Percentiles rank a stretch among this genome's conserved stretches.
Evolutionary conservation across 2,797 vertebrate species (phyloP).

Genomic region (Gadopsis marmoratus): DNA sequence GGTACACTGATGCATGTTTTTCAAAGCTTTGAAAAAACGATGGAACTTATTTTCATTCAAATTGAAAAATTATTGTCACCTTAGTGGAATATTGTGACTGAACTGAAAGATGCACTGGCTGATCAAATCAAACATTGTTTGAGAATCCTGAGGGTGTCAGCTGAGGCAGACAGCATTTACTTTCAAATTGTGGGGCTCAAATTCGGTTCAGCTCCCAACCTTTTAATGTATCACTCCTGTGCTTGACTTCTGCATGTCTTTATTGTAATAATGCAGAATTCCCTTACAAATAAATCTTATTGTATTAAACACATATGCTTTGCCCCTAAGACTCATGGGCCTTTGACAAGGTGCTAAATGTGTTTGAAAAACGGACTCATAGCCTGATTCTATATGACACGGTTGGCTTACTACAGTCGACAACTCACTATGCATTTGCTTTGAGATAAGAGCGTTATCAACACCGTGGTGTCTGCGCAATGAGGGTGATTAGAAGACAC

Average conservation of each 20-base stretch:
- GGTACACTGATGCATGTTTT: conserved; percentile 88
- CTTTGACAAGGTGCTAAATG: conserved; percentile 75
- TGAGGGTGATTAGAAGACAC: conserved; percentile 85
- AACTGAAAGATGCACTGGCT: background rate
- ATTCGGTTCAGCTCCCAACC: conserved; percentile 22
- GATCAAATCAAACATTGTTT: background rate
- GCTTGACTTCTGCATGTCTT: conserved; percentile 20
- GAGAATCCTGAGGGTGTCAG: background rate
- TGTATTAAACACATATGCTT: conserved; percentile 59
- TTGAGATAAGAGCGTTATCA: conserved; percentile 78
- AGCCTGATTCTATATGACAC: conserved; percentile 71
- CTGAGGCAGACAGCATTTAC: background rate
- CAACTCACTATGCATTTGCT: conserved; percentile 74
- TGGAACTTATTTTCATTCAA: conserved; percentile 88
- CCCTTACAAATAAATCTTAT: conserved; percentile 41
- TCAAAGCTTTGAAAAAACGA: conserved; percentile 90
- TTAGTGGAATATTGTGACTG: conserved; percentile 87
- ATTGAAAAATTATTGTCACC: conserved; percentile 91
- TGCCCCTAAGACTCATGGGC: conserved; percentile 17
- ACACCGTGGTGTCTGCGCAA: conserved; percentile 75
- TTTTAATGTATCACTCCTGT: conserved; percentile 3
- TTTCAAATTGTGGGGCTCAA: conserved; percentile 16
- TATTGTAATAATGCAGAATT: conserved; percentile 40
- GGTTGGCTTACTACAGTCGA: conserved; percentile 71
- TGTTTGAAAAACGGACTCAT: conserved; percentile 63